A percentile compares a stretch with the other conserved stretches of the same genome.
phyloP scores from a whole-genome alignment of 2,797 vertebrate genomes.

The Hafferia zeledoni region DNA sequence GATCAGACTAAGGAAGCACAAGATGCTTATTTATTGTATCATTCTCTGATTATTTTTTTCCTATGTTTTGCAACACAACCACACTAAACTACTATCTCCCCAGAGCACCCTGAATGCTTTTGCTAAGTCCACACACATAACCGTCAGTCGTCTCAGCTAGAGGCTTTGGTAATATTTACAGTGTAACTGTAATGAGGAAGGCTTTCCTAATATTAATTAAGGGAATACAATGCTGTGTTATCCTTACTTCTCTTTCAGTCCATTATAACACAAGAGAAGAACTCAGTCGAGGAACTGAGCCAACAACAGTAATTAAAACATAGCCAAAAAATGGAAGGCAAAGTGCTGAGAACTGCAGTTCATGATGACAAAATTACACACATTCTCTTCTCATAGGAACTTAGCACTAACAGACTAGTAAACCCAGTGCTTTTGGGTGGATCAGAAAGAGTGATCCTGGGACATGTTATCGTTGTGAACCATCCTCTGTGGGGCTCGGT shows the following conservation, averaged over 20 bases:
- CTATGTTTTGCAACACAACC: background rate
- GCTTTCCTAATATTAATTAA: background rate
- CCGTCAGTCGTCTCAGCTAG: background rate
- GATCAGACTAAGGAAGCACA: background rate
- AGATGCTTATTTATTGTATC: background rate
- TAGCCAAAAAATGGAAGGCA: background rate
- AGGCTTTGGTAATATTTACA: background rate
- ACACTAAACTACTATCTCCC: background rate
- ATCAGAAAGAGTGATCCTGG: background rate
- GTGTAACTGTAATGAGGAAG: background rate
- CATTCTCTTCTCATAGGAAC: background rate
- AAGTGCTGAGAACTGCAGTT: background rate
- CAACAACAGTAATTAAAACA: background rate
- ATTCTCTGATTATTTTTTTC: background rate
- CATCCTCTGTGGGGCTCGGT: accelerated
- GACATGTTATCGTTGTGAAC: accelerated
- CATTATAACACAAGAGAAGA: background rate
- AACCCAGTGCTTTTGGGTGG: background rate
- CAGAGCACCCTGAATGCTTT: background rate
- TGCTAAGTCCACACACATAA: background rate
- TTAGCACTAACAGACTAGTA: background rate
- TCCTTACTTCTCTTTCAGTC: background rate
- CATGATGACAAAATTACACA: background rate
- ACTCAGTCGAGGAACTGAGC: background rate
- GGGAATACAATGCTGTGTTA: background rate